Base-by-base conservation (phyloP, 1,140 invertebrate species). In the Phocides pigmalion region DNA sequence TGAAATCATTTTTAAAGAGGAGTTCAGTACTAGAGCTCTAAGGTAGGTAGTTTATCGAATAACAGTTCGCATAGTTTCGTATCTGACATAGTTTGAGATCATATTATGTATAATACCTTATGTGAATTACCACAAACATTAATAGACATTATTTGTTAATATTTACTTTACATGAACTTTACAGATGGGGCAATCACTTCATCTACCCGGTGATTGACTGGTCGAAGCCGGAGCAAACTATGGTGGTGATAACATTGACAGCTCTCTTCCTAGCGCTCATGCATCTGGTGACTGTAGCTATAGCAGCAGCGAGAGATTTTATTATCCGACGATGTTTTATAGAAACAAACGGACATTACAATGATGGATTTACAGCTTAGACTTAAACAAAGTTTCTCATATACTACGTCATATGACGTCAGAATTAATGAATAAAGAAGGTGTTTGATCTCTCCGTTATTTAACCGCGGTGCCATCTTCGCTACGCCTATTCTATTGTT, bases 191-290 rank as follows among this genome's bases (percentile, higher is more conserved):
- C 51, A 82, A 90, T 62, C 66, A 69, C 8, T 90, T 93, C 69
- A 95, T 96, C 42, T 96, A 96, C 72, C 92, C 93, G 35, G 92
- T 95, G 1, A 87, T 96, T n/a, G 93, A 96, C 79, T 96, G 96
- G 95, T 85, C 92, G 14, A 85, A 89, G 64, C 84, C 89, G 5
- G 56, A 79, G 9, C 73, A 84, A 46, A 85, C 83, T 0, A 58
- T 82, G 19, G 78, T 87, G n/a, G 81, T 90, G 46, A 78, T 87
- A 14, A 76, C 84, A 0, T 64, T 87, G 9, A 86, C 89, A 8
- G 87, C 79, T 3, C 56, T 89, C 28, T 87, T 91, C 67, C 76
- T 92, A 3, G 81, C 81, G 0, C 54, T 89, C 3, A 82, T 90
- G 73, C 90, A 92, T 65, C 50, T 85, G 2, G 22, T 91, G 3